Conservation (phyloP, 2,797 vertebrate genomes). For the Neostethus bicornis region DNA sequence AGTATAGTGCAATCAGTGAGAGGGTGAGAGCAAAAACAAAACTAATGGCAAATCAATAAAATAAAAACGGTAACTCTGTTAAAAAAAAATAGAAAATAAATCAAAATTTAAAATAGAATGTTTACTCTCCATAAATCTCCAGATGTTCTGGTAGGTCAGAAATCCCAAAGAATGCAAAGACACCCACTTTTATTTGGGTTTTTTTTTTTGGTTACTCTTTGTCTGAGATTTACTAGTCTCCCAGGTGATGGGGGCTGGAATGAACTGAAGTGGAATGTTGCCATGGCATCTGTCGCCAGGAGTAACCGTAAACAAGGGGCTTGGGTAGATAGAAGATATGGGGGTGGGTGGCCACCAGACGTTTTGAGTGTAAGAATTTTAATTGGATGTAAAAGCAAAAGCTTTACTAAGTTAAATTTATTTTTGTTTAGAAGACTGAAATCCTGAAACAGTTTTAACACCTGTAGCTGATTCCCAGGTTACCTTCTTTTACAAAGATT, state of each 20-base stretch:
- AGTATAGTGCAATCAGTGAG: conserved; percentile 90
- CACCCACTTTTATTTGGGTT: conserved; percentile 22
- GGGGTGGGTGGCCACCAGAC: conserved; percentile 28
- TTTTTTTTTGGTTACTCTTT: conserved; percentile 62
- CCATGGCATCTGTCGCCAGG: conserved; percentile 79
- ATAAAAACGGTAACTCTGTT: neutral
- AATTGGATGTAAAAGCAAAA: conserved; percentile 1
- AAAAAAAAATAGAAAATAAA: neutral
- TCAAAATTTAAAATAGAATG: neutral
- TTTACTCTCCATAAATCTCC: neutral
- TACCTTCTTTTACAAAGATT: neutral
- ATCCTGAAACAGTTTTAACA: neutral
- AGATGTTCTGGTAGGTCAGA: conserved; percentile 5
- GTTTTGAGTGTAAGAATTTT: conserved; percentile 32
- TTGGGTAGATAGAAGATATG: conserved; percentile 47
- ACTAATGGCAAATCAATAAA: neutral
- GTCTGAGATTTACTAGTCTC: conserved; percentile 74
- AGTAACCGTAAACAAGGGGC: conserved; percentile 83
- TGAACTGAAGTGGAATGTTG: conserved; percentile 77
- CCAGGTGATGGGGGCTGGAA: conserved; percentile 78
- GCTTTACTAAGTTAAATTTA: neutral
- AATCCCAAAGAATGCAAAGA: neutral
- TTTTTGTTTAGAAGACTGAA: neutral
- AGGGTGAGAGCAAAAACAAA: conserved; percentile 79
- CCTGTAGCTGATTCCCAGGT: neutral